Evolutionary conservation across 1,140 invertebrate genomes (phyloP).

Genomic region (Pachyrhynchus sulphureomaculatus): DNA sequence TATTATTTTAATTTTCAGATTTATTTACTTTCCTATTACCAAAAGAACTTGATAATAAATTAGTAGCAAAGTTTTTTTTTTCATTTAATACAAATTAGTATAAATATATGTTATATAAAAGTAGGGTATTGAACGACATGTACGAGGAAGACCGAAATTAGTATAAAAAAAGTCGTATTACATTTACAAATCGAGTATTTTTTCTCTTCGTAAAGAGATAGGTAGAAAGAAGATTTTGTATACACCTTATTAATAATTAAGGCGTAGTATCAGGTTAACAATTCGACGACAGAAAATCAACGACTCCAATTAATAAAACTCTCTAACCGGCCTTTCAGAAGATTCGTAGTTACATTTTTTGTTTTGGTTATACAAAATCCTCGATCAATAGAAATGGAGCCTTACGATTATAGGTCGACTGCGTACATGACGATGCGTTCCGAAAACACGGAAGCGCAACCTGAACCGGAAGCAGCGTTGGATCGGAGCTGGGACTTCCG

Average conservation of each 20-base stretch:
- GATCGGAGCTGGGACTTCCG: neutral
- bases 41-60: neutral
- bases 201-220: too few relatives aligned
- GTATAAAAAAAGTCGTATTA: neutral
- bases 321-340: too few relatives aligned
- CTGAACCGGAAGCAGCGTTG: neutral
- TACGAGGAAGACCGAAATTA: neutral
- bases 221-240: too few relatives aligned
- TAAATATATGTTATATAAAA: conserved; percentile 11
- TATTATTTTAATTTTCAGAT: conserved; percentile 8
- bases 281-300: too few relatives aligned
- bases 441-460: conserved; percentile 1
- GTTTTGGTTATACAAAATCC: too few relatives aligned
- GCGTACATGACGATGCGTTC: neutral
- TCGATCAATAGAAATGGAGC: too few relatives aligned
- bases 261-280: too few relatives aligned
- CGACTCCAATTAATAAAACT: too few relatives aligned
- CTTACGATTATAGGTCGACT: neutral
- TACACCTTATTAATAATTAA: too few relatives aligned
- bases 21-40: conserved; percentile 8
- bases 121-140: neutral
- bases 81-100: conserved; percentile 5
- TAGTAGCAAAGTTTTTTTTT: neutral
- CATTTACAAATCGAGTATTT: neutral
- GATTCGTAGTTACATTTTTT: too few relatives aligned